A percentile compares a stretch with the other conserved stretches of the same genome.
Evolutionary conservation across 2,113 vertebrate genomes (phyloP).

Genomic region (Megaleporinus macrocephalus): DNA sequence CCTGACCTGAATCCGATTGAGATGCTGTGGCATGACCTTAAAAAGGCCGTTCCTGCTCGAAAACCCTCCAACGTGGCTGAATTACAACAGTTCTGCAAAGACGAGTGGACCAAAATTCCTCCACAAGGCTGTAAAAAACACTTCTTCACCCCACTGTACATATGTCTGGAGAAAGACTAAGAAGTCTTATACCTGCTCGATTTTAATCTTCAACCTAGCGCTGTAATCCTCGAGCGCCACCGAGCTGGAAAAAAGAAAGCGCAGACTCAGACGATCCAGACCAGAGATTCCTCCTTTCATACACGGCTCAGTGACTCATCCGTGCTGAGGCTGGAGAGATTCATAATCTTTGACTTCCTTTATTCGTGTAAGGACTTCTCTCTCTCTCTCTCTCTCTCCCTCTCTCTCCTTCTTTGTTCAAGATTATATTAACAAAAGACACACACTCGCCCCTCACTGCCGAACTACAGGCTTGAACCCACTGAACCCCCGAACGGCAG

Average conservation of each 20-base stretch:
- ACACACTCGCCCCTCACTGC: background rate
- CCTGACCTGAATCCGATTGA: too few species aligned
- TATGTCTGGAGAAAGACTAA: background rate
- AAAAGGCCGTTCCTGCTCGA: too few species aligned
- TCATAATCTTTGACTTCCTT: too few species aligned
- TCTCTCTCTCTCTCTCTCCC: too few species aligned
- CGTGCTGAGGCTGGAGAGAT: background rate
- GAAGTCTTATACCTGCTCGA: background rate
- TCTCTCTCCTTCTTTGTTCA: background rate
- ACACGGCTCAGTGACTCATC: constrained; percentile 13
- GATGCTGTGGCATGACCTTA: too few species aligned
- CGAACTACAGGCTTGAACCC: constrained; percentile 13
- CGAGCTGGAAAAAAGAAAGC: too few species aligned
- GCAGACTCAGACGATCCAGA: background rate
- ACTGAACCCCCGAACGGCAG: constrained; percentile 10
- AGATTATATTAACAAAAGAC: background rate
- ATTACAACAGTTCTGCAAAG: too few species aligned
- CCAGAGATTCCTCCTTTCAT: background rate
- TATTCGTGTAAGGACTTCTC: too few species aligned
- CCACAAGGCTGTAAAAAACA: too few species aligned
- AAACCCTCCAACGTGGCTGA: too few species aligned
- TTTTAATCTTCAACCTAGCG: background rate
- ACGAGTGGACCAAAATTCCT: too few species aligned
- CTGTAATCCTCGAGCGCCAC: background rate
- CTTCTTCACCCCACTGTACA: too few species aligned